Conservation (phyloP, 2,113 vertebrate species). For the Phalacrocorax brasilianus region DNA sequence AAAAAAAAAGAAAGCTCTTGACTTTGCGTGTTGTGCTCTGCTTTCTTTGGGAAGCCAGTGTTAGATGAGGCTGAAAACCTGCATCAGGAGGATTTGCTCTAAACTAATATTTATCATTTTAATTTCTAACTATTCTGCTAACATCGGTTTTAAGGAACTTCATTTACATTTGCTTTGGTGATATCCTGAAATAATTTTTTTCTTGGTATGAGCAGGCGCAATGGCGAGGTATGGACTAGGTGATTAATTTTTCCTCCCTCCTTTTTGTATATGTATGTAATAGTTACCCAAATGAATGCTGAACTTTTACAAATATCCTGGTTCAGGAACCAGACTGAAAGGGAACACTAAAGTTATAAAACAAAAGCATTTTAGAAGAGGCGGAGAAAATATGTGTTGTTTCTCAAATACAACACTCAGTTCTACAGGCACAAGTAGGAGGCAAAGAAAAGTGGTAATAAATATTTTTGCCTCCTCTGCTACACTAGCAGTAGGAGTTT, state of each 20-base stretch:
- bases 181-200: background rate
- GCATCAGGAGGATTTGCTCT: background rate
- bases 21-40: background rate
- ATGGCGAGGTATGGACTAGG: background rate
- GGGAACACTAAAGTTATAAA: background rate
- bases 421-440: background rate
- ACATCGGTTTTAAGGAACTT: too few relatives aligned
- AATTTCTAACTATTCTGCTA: background rate
- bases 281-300: background rate
- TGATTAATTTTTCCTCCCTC: background rate
- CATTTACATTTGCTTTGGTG: background rate
- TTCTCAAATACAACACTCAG: background rate
- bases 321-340: background rate
- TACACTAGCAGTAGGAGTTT: background rate
- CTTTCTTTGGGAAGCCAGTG: background rate
- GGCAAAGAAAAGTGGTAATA: background rate
- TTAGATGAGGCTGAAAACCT: background rate
- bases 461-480: background rate
- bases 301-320: background rate
- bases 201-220: background rate
- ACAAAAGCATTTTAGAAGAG: background rate
- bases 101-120: background rate
- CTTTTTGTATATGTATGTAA: background rate
- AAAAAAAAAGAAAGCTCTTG: background rate
- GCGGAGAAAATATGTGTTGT: background rate